Percentiles rank a stretch among this genome's conserved stretches.
phyloP scores from a whole-genome alignment of 1,140 invertebrate species.

The Phthorimaea operculella region DNA sequence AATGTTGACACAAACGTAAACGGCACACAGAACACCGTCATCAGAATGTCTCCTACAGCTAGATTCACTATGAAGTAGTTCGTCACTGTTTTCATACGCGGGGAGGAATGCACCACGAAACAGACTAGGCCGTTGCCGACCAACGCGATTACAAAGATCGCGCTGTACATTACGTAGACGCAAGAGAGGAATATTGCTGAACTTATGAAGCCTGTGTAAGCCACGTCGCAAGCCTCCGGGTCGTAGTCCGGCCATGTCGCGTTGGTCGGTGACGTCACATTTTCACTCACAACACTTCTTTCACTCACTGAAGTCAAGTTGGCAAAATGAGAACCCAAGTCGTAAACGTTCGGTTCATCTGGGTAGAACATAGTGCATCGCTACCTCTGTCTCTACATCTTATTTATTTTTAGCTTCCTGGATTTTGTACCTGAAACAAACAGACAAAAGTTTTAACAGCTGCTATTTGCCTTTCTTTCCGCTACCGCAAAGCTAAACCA shows the following conservation, averaged over 20 bases:
- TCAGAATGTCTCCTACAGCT: conserved; percentile 85
- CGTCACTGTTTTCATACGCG: conserved; percentile 87
- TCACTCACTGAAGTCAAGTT: too few relatives aligned
- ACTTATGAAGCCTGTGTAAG: conserved; percentile 28
- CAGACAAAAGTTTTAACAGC: too few relatives aligned
- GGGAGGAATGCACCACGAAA: conserved; percentile 80
- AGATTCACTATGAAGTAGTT: conserved; percentile 90
- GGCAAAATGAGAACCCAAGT: too few relatives aligned
- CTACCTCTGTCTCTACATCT: not conserved
- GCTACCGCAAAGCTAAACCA: too few relatives aligned
- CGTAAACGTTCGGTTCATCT: not conserved
- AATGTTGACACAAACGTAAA: conserved; percentile 83
- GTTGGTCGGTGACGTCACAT: conserved; percentile 6
- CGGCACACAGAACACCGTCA: conserved; percentile 88
- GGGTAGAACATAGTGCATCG: not conserved
- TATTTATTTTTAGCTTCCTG: not conserved
- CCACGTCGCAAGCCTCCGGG: conserved; percentile 12
- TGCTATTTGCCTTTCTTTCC: too few relatives aligned
- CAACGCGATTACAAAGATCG: conserved; percentile 79
- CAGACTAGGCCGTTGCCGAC: conserved; percentile 85
- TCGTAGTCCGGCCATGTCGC: conserved; percentile 15
- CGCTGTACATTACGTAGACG: conserved; percentile 79
- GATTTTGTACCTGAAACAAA: not conserved
- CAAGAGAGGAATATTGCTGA: conserved; percentile 70
- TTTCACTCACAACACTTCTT: too few relatives aligned